Base-by-base conservation (phyloP, 2,888 invertebrate genomes). In the Eulithis prunata region DNA sequence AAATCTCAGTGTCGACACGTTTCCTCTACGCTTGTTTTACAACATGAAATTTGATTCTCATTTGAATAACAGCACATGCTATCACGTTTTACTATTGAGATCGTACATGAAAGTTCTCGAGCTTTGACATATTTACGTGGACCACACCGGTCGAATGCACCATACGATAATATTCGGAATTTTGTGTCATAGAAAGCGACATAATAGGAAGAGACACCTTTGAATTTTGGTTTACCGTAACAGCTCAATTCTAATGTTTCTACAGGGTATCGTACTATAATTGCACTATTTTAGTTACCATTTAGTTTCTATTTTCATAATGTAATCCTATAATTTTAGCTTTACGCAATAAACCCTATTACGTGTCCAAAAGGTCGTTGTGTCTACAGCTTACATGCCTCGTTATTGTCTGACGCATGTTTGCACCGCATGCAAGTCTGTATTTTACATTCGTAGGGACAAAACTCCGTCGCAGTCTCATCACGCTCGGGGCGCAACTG, bases 31-130 rank as follows among this genome's bases (percentile, higher is more conserved):
- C 74, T 76, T 79, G 78, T 79, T 78, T 81, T 76, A 80, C 78
- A 75, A 82, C 77, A 83, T 82, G 88, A 86, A 90, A 90, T 88
- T 85, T 81, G 87, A 91, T 75, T 77, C 86, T 84, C 79, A 84
- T 81, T 84, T 83, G 84, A 86, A 84, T 88, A 86, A 84, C 83
- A 81, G 81, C 80, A 80, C 77, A 78, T 76, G 79, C 78, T 83
- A 85, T 86, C 81, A 80, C 78, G 79, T 88, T 88, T 86, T 84
- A 85, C 78, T 81, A 80, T 79, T 75, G 73, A 74, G 76, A 81
- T 79, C 76, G 76, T 77, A 79, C 73, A 77, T 74, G 74, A 75
- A 77, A 76, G 75, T 75, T 76, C 75, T 78, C 74, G 77, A 73
- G 70, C 76, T 74, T 78, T 74, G 76, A 77, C 79, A 80, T 79